Conservation (phyloP, 2,888 invertebrate genomes). For the Drosophila conformis region DNA sequence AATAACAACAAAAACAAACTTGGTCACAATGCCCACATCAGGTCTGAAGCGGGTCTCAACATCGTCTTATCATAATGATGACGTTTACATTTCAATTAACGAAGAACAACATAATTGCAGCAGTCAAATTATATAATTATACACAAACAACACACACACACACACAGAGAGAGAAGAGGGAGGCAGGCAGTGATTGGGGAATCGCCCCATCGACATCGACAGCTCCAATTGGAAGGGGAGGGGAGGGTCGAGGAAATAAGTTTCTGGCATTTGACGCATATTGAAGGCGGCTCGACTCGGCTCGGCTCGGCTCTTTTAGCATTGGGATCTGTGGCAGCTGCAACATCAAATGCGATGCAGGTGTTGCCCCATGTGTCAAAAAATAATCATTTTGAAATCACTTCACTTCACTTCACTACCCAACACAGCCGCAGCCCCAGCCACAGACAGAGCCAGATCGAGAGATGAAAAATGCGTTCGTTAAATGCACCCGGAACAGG, state of each 20-base stretch:
- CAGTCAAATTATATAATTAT: conserved; percentile 81
- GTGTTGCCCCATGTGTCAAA: conserved; percentile 79
- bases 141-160: conserved; percentile 57
- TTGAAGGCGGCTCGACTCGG: conserved; percentile 42
- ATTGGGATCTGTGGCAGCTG: conserved; percentile 65
- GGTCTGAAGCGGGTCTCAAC: conserved; percentile 23
- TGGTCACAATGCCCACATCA: conserved; percentile 26
- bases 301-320: conserved; percentile 36
- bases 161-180: not conserved
- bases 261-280: conserved; percentile 45
- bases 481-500: conserved; percentile 54
- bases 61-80: conserved; percentile 78
- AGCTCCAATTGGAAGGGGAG: not conserved
- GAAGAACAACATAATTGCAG: conserved; percentile 79
- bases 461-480: conserved; percentile 72
- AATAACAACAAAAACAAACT: conserved; percentile 12
- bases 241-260: not conserved
- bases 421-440: conserved; percentile 32
- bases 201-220: conserved; percentile 37
- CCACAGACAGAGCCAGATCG: not conserved
- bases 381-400: conserved; percentile 79
- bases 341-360: conserved; percentile 70
- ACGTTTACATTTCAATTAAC: conserved; percentile 82
- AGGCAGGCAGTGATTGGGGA: not conserved
- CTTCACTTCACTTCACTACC: conserved; percentile 36